A percentile compares a stretch with the other conserved stretches of the same genome.
phyloP scores from a whole-genome alignment of 2,888 invertebrate species.

The Nomada ruficornis region DNA sequence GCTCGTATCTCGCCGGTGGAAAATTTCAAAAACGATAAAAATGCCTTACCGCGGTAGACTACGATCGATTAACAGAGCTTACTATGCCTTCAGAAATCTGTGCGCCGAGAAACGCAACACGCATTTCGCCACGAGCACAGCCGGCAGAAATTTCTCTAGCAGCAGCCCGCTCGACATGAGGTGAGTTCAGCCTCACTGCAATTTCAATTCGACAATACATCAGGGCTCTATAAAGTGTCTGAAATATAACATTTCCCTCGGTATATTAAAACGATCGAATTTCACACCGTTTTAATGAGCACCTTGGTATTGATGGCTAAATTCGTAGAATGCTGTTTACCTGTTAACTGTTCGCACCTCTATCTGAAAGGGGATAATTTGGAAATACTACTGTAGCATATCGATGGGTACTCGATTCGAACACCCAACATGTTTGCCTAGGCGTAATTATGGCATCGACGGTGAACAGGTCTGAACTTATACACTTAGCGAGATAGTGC shows the following conservation, averaged over 20 bases:
- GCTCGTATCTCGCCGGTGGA: background rate
- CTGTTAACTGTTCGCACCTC: background rate
- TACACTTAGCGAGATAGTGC: background rate
- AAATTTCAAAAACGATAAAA: background rate
- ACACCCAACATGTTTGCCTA: background rate
- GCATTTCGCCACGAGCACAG: conserved; percentile 61
- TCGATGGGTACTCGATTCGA: conserved; percentile 1
- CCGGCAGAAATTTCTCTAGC: conserved; percentile 75
- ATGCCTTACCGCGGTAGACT: conserved; percentile 78
- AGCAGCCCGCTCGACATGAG: conserved; percentile 77
- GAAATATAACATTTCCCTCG: background rate
- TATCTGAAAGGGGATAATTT: background rate
- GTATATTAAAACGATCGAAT: background rate
- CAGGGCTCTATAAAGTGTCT: background rate
- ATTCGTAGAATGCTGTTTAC: conserved; percentile 1
- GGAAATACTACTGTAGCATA: too few species aligned
- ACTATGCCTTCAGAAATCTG: conserved; percentile 62
- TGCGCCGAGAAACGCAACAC: conserved; percentile 52
- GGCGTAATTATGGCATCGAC: conserved; percentile 44
- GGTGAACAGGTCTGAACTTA: conserved; percentile 28
- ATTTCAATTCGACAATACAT: background rate
- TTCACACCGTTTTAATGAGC: conserved; percentile 11
- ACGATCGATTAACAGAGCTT: conserved; percentile 71
- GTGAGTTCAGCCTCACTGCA: conserved; percentile 57
- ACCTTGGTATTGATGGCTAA: background rate